A percentile compares a stretch with the other conserved stretches of the same genome.
Conservation (phyloP, 2,888 invertebrate genomes). For the Candidula unifasciata region DNA sequence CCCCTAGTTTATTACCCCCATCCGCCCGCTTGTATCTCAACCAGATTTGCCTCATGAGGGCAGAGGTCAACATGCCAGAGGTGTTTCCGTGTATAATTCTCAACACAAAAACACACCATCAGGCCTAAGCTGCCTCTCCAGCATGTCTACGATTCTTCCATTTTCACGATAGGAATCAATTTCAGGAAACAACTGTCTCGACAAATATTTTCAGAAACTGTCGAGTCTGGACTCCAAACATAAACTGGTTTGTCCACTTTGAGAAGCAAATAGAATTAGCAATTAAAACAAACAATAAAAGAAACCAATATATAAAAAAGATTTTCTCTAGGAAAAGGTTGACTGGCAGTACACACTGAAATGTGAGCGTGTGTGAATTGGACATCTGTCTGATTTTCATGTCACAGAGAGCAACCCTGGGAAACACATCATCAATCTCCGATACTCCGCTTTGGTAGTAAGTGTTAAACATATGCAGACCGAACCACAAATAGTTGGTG, state of each 20-base stretch:
- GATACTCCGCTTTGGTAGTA: slow-evolving; percentile 41
- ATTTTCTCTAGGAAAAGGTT: slow-evolving; percentile 74
- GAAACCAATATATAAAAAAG: slow-evolving; percentile 72
- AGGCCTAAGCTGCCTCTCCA: slow-evolving; percentile 65
- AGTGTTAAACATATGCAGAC: slow-evolving; percentile 3
- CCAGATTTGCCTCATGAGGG: slow-evolving; percentile 68
- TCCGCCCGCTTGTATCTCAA: slow-evolving; percentile 57
- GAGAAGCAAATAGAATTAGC: slow-evolving; percentile 52
- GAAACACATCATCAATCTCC: slow-evolving; percentile 54
- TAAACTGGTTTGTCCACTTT: slow-evolving; percentile 51
- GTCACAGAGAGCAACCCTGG: slow-evolving; percentile 71
- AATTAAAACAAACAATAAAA: slow-evolving; percentile 64
- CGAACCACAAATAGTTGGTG: slow-evolving; percentile 50
- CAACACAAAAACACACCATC: slow-evolving; percentile 70
- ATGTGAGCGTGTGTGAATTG: slow-evolving; percentile 68
- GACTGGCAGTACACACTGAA: slow-evolving; percentile 71
- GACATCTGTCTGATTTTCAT: slow-evolving; percentile 70
- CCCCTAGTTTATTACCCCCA: neutral
- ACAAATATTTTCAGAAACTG: slow-evolving; percentile 64
- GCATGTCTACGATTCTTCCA: slow-evolving; percentile 63
- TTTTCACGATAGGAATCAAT: slow-evolving; percentile 52
- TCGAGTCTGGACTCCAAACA: slow-evolving; percentile 52
- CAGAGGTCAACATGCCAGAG: slow-evolving; percentile 64
- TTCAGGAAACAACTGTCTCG: slow-evolving; percentile 54
- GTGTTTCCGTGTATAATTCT: slow-evolving; percentile 68